phyloP scores from a whole-genome alignment of 1,140 invertebrate genomes.

The Drosophila kikkawai region DNA sequence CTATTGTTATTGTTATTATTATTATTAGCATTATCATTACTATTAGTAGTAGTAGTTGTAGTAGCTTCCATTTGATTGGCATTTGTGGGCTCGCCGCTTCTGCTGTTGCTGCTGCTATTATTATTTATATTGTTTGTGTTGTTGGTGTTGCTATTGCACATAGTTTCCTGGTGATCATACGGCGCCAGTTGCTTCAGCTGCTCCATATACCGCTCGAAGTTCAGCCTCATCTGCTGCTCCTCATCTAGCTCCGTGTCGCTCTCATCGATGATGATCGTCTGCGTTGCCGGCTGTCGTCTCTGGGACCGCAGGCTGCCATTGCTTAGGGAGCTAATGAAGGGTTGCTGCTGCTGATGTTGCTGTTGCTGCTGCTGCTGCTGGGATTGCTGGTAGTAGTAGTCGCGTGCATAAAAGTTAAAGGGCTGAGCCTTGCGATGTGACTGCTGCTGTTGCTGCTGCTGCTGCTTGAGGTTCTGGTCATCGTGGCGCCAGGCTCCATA shows the following conservation, averaged over 20 bases:
- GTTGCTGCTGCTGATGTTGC: conserved; percentile 45
- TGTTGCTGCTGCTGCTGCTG: conserved; percentile 43
- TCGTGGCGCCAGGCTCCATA: conserved; percentile 74
- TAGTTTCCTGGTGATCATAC: conserved; percentile 39
- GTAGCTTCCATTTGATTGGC: conserved; percentile 79
- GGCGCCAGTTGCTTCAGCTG: conserved; percentile 66
- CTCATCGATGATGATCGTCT: conserved; percentile 75
- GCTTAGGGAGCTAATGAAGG: conserved; percentile 32
- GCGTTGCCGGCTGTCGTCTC: conserved; percentile 25
- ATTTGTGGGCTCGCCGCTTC: conserved; percentile 61
- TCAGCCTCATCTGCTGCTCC: conserved; percentile 58
- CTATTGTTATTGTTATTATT: conserved; percentile 55
- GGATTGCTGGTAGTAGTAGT: conserved; percentile 55
- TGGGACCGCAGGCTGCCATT: conserved; percentile 56
- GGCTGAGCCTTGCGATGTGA: conserved; percentile 46
- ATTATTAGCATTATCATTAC: conserved; percentile 43
- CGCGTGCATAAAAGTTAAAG: conserved; percentile 59
- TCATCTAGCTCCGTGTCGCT: conserved; percentile 73
- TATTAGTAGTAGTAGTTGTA: conserved; percentile 59
- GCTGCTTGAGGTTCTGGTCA: conserved; percentile 63
- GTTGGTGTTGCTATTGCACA: conserved; percentile 71
- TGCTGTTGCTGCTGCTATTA: conserved; percentile 42
- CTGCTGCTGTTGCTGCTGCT: conserved; percentile 27
- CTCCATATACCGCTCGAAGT: conserved; percentile 71
- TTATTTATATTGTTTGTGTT: conserved; percentile 37